Percentiles rank a stretch among this genome's conserved stretches.
These are phyloP conservation scores for Oxygymnocypris stewartii DNA, from an alignment of 2,113 vertebrate species.

Conservation along the genomic window DNA sequence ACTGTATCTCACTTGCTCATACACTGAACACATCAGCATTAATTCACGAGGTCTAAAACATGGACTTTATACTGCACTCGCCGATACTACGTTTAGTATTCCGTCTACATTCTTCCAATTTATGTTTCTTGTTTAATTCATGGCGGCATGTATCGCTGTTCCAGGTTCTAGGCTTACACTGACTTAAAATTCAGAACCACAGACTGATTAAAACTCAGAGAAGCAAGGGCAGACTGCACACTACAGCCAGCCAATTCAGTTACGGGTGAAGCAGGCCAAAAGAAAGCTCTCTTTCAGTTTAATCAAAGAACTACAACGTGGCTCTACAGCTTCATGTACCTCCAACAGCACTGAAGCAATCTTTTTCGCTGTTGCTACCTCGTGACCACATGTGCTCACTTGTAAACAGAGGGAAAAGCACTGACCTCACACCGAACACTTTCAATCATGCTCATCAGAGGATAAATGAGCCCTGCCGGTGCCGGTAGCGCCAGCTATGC, in stretches of 20 bases:
- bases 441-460: conserved; percentile 24
- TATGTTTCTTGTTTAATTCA: conserved; percentile 16
- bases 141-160: neutral
- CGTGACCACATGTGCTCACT: neutral
- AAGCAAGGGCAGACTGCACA: neutral
- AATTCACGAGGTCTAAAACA: neutral
- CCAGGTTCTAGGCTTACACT: conserved; percentile 14
- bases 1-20: neutral
- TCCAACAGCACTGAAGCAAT: neutral
- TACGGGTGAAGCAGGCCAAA: neutral
- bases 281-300: neutral
- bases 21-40: neutral
- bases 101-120: conserved; percentile 26
- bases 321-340: neutral
- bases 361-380: neutral
- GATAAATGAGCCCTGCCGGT: neutral
- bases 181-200: conserved; percentile 29
- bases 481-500: neutral
- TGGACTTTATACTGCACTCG: neutral
- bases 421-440: neutral
- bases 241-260: conserved; percentile 9
- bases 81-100: conserved; percentile 22
- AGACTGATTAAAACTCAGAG: conserved; percentile 24
- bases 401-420: conserved; percentile 1
- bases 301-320: conserved; percentile 5